Evolutionary conservation across 2,797 vertebrate species (phyloP).

Genomic region (Premnoplex brunnescens): DNA sequence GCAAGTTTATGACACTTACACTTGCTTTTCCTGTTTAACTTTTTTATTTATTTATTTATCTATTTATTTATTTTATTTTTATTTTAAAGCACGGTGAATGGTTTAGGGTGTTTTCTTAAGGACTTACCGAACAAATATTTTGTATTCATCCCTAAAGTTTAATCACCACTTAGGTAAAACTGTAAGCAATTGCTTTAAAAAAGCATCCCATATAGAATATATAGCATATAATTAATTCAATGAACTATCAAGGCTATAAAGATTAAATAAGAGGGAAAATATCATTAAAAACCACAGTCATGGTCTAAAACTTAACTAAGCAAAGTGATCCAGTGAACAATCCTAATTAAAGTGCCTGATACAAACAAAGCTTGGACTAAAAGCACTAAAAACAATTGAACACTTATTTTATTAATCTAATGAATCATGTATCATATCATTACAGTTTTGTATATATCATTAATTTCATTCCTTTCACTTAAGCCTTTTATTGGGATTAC

Average conservation of each 20-base stretch:
- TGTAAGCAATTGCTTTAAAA: conserved; percentile 75
- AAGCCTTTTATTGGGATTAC: conserved; percentile 99
- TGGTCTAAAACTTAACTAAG: conserved; percentile 97
- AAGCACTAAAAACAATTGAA: conserved; percentile 92
- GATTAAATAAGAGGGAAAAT: conserved; percentile 96
- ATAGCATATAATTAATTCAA: conserved; percentile 92
- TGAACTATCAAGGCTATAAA: conserved; percentile 92
- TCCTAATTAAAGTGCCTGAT: conserved; percentile 95
- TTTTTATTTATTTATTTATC: background rate
- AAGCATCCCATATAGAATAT: conserved; percentile 79
- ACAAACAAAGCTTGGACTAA: conserved; percentile 90
- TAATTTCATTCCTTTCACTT: conserved; percentile 99
- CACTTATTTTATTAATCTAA: conserved; percentile 99
- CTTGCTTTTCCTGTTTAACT: background rate
- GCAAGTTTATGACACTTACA: background rate
- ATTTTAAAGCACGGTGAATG: conserved; percentile 2
- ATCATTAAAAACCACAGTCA: conserved; percentile 87
- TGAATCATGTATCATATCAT: conserved; percentile 99
- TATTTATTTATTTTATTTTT: background rate
- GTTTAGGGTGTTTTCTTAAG: background rate
- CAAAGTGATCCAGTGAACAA: conserved; percentile 95
- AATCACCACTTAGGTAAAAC: conserved; percentile 75
- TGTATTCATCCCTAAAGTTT: conserved; percentile 68
- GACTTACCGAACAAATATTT: conserved; percentile 57
- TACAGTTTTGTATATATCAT: conserved; percentile 99